Evolutionary conservation across 2,888 invertebrate species (phyloP).

Genomic region (Nysson spinosus): DNA sequence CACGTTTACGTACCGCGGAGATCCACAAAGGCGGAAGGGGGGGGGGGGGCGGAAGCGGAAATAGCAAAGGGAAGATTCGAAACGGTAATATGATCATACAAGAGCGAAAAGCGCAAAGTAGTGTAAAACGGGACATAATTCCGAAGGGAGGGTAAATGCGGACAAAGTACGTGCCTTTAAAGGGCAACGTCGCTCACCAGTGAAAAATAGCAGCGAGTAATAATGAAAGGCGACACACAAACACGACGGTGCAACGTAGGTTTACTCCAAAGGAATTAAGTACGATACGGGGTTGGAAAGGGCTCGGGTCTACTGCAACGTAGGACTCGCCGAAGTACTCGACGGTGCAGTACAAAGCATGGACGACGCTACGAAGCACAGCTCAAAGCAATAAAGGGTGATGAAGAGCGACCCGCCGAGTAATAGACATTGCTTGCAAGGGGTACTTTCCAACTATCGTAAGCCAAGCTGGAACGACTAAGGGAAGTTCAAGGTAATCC

Average conservation of each 20-base stretch:
- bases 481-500: too few species aligned
- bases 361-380: slow-evolving; percentile 1
- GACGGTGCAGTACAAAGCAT: background rate
- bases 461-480: too few species aligned
- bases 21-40: too few species aligned
- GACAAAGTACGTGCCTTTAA: slow-evolving; percentile 9
- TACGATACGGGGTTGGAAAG: slow-evolving; percentile 12
- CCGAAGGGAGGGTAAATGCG: slow-evolving; percentile 5
- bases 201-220: slow-evolving; percentile 6
- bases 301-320: background rate
- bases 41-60: too few species aligned
- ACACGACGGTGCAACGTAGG: slow-evolving; percentile 15
- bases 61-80: too few species aligned
- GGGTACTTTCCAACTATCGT: too few species aligned
- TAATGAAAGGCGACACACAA: slow-evolving; percentile 25
- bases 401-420: background rate
- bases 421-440: background rate
- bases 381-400: slow-evolving; percentile 8
- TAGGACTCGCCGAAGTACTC: slow-evolving; percentile 3
- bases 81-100: too few species aligned
- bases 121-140: background rate
- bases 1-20: too few species aligned
- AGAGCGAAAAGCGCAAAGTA: background rate
- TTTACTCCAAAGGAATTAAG: slow-evolving; percentile 30
- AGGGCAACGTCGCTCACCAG: slow-evolving; percentile 14